phyloP scores from a whole-genome alignment of 2,888 invertebrate genomes.

The Acholoe squamosa region DNA sequence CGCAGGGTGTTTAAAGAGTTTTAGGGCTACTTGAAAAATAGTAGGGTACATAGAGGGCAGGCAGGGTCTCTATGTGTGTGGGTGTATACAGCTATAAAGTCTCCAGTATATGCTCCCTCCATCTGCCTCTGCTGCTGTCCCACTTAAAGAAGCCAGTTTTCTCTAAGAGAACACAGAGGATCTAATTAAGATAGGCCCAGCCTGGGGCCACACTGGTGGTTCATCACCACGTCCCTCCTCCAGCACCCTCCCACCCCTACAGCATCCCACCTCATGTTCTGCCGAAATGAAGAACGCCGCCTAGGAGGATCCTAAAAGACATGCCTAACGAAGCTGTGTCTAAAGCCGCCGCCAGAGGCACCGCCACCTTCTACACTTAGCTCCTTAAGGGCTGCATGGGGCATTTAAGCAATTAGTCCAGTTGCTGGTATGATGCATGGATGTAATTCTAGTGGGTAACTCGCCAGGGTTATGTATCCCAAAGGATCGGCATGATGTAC shows the following conservation, averaged over 20 bases:
- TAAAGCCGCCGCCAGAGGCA: not conserved
- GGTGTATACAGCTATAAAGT: not conserved
- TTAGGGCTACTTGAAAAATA: not conserved
- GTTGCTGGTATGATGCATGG: too few relatives aligned
- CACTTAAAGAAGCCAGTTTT: constrained; percentile 30
- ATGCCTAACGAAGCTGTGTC: constrained; percentile 11
- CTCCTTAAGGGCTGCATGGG: too few relatives aligned
- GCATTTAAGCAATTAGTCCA: too few relatives aligned
- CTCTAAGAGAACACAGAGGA: constrained; percentile 48
- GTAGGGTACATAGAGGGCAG: not conserved
- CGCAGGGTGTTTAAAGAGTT: not conserved
- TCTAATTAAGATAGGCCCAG: constrained; percentile 58
- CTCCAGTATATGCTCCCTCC: not conserved
- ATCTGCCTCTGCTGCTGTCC: constrained; percentile 19
- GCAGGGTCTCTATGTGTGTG: not conserved
- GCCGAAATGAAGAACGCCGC: constrained; percentile 16
- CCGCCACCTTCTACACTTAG: not conserved
- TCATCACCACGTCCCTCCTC: not conserved
- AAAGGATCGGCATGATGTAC: too few relatives aligned
- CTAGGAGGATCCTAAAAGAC: constrained; percentile 26
- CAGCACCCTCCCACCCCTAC: not conserved
- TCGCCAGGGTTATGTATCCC: too few relatives aligned
- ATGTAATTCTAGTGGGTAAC: too few relatives aligned
- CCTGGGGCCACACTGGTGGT: constrained; percentile 18
- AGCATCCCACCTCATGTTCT: not conserved